Evolutionary conservation across 2,888 invertebrate genomes (phyloP).

Genomic region (Caenorhabditis imperialis): DNA sequence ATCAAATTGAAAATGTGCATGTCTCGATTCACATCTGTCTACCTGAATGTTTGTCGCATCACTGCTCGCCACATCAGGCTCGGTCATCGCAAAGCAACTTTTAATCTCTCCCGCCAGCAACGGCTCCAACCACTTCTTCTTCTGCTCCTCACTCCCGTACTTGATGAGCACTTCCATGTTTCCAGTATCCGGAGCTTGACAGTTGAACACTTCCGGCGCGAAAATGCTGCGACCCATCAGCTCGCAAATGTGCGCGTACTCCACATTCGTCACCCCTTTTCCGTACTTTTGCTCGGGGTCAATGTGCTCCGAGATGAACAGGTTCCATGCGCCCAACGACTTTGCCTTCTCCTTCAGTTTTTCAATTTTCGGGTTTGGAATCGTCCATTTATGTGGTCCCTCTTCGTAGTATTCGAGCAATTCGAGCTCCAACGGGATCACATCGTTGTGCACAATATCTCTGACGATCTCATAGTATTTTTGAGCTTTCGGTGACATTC

Average conservation of each 20-base stretch:
- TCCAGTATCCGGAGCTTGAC: slow-evolving; percentile 80
- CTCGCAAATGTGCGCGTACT: slow-evolving; percentile 80
- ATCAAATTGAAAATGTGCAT: background rate
- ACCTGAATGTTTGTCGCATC: slow-evolving; percentile 80
- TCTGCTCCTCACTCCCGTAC: slow-evolving; percentile 79
- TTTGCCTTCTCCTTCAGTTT: slow-evolving; percentile 79
- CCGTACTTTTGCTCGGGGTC: slow-evolving; percentile 77
- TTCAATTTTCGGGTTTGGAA: slow-evolving; percentile 78
- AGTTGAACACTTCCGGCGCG: slow-evolving; percentile 80
- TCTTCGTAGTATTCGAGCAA: slow-evolving; percentile 71
- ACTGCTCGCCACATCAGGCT: slow-evolving; percentile 79
- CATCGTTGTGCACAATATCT: slow-evolving; percentile 78
- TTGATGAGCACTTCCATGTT: slow-evolving; percentile 80
- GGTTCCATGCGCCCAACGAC: slow-evolving; percentile 79
- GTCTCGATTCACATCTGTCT: slow-evolving; percentile 26
- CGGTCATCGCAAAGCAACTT: slow-evolving; percentile 80
- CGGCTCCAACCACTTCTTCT: slow-evolving; percentile 74
- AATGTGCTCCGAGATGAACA: slow-evolving; percentile 79
- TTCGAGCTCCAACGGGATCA: slow-evolving; percentile 79
- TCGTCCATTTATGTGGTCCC: slow-evolving; percentile 77
- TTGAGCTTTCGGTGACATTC: slow-evolving; percentile 78
- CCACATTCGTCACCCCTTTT: slow-evolving; percentile 79
- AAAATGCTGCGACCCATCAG: slow-evolving; percentile 79
- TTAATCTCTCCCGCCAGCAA: slow-evolving; percentile 79
- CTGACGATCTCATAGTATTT: slow-evolving; percentile 78